A percentile compares a stretch with the other conserved stretches of the same genome.
phyloP scores from a whole-genome alignment of 2,888 invertebrate species.

The Siphlonurus alternatus region DNA sequence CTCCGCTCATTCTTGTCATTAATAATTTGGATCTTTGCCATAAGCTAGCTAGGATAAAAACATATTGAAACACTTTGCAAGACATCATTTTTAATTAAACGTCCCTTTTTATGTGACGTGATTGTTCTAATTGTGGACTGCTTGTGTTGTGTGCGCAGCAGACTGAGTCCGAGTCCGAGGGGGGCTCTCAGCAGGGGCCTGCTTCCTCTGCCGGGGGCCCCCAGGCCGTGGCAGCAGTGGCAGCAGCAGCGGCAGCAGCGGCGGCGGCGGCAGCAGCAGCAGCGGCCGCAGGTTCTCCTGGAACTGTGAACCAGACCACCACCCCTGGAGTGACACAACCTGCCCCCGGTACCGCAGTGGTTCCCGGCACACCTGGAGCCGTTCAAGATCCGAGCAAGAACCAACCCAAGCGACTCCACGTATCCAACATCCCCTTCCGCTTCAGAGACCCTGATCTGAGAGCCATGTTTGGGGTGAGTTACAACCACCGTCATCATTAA shows the following conservation, averaged over 20 bases:
- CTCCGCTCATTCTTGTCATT: too few species aligned
- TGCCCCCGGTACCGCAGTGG: conserved; percentile 25
- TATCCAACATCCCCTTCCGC: conserved; percentile 99
- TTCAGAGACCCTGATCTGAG: conserved; percentile 97
- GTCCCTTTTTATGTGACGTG: not conserved
- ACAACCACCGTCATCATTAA: conserved; percentile 27
- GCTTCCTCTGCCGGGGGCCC: conserved; percentile 14
- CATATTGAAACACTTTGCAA: too few species aligned
- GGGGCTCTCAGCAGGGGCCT: not conserved
- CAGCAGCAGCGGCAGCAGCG: conserved; percentile 25
- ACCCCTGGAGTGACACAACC: conserved; percentile 9
- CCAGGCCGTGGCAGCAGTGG: conserved; percentile 26
- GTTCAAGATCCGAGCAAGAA: conserved; percentile 33
- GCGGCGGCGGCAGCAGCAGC: conserved; percentile 34
- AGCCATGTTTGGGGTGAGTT: conserved; percentile 94
- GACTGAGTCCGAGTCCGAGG: not conserved
- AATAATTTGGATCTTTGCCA: too few species aligned
- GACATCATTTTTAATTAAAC: too few species aligned
- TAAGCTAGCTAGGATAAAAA: too few species aligned
- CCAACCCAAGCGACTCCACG: conserved; percentile 91
- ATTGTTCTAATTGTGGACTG: not conserved
- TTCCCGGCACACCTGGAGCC: conserved; percentile 33
- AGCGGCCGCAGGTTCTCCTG: conserved; percentile 20
- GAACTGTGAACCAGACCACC: conserved; percentile 10
- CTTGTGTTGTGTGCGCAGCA: not conserved